Conservation (phyloP, 2,113 vertebrate species). For the Solea senegalensis region DNA sequence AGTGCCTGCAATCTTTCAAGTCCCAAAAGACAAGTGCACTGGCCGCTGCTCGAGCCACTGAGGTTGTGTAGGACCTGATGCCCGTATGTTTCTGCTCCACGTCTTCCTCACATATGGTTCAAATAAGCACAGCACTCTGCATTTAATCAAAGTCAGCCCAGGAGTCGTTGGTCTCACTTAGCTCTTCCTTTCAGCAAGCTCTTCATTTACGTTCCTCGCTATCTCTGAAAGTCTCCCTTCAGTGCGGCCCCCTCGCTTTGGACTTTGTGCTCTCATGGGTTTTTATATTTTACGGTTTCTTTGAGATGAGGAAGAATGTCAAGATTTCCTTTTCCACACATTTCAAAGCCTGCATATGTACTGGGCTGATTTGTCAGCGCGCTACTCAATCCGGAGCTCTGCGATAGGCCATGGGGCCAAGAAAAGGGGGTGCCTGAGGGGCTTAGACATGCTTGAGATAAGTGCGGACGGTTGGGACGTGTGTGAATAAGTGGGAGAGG, state of each 20-base stretch:
- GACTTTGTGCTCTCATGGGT: neutral
- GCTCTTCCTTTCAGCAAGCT: conserved; percentile 21
- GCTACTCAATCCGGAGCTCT: neutral
- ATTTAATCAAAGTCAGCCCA: conserved; percentile 73
- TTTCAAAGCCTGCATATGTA: neutral
- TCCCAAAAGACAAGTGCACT: conserved; percentile 54
- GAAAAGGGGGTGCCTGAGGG: conserved; percentile 1
- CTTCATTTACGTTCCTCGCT: conserved; percentile 29
- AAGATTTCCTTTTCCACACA: neutral
- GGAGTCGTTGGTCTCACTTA: conserved; percentile 33
- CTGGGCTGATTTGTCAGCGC: neutral
- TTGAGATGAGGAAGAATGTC: conserved; percentile 1
- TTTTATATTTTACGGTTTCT: conserved; percentile 20
- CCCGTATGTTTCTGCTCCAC: conserved; percentile 46
- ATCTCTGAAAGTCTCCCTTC: conserved; percentile 5
- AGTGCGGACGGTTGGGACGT: conserved; percentile 39
- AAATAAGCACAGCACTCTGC: conserved; percentile 63
- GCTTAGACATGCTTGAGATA: conserved; percentile 23
- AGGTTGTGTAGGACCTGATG: conserved; percentile 35
- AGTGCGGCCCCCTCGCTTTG: neutral
- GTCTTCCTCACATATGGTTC: conserved; percentile 76
- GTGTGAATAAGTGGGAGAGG: conserved; percentile 11
- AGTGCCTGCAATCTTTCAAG: conserved; percentile 27
- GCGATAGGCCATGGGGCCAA: neutral
- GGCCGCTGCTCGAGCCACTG: conserved; percentile 38